Evolutionary conservation across 2,797 vertebrate genomes (phyloP).

Genomic region (Bradypodion pumilum): DNA sequence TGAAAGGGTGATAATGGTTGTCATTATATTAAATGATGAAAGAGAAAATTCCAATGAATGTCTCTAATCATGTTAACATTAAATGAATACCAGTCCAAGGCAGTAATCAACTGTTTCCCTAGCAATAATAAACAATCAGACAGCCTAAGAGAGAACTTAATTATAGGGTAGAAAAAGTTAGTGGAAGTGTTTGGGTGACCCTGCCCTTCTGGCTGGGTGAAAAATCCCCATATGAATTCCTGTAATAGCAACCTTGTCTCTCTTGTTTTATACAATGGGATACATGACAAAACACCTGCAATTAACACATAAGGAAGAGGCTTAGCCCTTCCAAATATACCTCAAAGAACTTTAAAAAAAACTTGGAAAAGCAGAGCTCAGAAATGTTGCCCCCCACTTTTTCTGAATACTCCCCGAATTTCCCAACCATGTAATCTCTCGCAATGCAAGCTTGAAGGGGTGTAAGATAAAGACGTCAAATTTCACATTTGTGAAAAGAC

Average conservation of each 20-base stretch:
- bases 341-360: constrained; percentile 18
- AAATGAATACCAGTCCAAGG: constrained; percentile 37
- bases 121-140: constrained; percentile 58
- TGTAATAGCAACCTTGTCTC: constrained; percentile 35
- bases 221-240: constrained; percentile 40
- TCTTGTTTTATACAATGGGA: constrained; percentile 47
- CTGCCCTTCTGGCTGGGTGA: constrained; percentile 44
- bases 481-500: background rate
- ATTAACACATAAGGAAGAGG: constrained; percentile 49
- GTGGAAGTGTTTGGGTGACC: constrained; percentile 45
- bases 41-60: constrained; percentile 68
- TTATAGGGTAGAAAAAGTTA: constrained; percentile 43
- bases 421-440: background rate
- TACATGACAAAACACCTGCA: constrained; percentile 12
- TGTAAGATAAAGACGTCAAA: no score
- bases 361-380: constrained; percentile 13
- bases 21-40: constrained; percentile 37
- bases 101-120: constrained; percentile 64
- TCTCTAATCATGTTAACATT: constrained; percentile 53
- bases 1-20: background rate
- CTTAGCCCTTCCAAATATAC: constrained; percentile 34
- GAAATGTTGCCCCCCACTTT: background rate
- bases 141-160: constrained; percentile 62
- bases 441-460: no score
- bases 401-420: background rate